Evolutionary conservation across 2,888 invertebrate genomes (phyloP), one percentile per base, ranked within the genome.

Genomic region (Blera fallax): DNA sequence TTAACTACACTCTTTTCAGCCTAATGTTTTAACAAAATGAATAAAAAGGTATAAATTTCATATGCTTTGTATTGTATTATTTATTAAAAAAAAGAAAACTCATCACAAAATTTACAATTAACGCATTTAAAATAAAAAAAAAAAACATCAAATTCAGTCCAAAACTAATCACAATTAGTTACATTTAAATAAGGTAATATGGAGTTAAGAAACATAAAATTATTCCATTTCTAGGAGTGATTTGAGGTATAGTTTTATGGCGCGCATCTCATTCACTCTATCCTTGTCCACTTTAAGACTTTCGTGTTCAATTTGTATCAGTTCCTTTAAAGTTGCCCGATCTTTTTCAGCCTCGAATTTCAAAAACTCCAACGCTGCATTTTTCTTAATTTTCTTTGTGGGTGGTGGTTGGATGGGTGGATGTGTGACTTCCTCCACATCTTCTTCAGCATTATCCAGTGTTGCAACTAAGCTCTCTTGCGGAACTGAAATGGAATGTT

Each of bases 401-500:
- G 24, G 24, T 24, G 24, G 24, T 24, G 21, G 24, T 21, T 8
- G 21, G 21, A 24, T 11, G 24, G 24, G 24, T 27, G n/a, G 24
- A 50, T 50, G n/a, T 24, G 24, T 50, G 2, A 24, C 24, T 4
- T 50, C 50, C 50, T 11, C 11, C 11, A 5, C 52, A 14, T 50
- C 50, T 24, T 11, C 11, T 4, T 1, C 52, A 14, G 27, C 14
- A 10, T 11, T 24, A 52, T 27, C 29, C 0, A 60, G 18, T 21
- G 58, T 40, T 40, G 18, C 34, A 40, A 40, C 58, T 40, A 60
- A 29, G 27, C 29, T 27, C 27, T 27, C 16, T 24, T 43, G 43
- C 43, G 43, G 27, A 16, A 62, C 45, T 43, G 62, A 62, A 43
- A 62, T 43, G n/a, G 45, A 62, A 43, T 62, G 27, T n/a, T 62